Base-by-base conservation (phyloP, 1,140 invertebrate genomes). In the Hermetia illucens region DNA sequence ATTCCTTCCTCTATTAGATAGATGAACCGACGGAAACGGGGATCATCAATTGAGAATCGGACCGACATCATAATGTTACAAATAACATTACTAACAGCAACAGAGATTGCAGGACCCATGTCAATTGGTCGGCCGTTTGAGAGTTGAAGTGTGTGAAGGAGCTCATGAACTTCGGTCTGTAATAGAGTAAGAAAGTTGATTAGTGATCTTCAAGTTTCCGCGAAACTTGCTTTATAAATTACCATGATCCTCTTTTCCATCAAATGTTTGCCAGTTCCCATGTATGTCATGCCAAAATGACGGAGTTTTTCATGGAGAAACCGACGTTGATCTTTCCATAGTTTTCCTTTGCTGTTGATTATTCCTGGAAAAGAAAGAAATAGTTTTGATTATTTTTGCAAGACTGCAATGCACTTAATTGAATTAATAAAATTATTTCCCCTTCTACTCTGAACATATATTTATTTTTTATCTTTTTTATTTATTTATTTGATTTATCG, bases 281-380 rank as follows among this genome's bases (percentile, higher is more conserved):
- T 71, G 52, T 79, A 78, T 38, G 82, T 87, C 77, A 91, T 88
- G 9, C 93, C 92, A 45, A 97, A 90, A 47, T 82, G 75, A 21
- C 89, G 69, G 2, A 96, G 67, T 39, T 86, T 79, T 42, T 86
- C 79, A 48, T 95, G 85, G 10, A 95, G 68, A 65, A 95, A 96
- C 42, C 79, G 74, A 36, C 92, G 68, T 56, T 95, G 87, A 45
- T 86, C 83, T 56, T 89, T 86, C 91, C 91, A 96, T 47, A 93
- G 64, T 39, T 78, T 74, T 34, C 91, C 92, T 44, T 87, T 83
- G 39, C 82, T 82, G 58, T 92, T 92, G 46, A 94, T 77, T 42
- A 94, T 79, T 49, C 91, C 91, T 92, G 66, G 18, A 70, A 63
- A 36, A 65, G 44, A 55, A 10, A 25, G 36, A 38, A 15, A 34